Conservation (phyloP, 2,888 invertebrate species). For the Elegia similella region DNA sequence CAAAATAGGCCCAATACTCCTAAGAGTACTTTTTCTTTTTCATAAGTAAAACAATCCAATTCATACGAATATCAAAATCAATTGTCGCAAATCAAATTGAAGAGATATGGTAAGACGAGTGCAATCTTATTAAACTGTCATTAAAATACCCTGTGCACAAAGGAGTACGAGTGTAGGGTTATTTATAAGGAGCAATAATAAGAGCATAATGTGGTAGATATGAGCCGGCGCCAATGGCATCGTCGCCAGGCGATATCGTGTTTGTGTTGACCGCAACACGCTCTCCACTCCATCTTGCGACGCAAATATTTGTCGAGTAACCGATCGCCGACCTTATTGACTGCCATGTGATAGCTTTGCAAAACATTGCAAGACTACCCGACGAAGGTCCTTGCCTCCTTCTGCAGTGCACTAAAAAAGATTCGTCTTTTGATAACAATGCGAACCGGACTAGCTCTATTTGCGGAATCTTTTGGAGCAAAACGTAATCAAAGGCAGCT, state of each 20-base stretch:
- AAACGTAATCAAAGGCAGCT: too few relatives aligned
- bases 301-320: constrained; percentile 67
- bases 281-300: constrained; percentile 49
- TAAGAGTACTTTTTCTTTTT: too few relatives aligned
- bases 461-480: too few relatives aligned
- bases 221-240: constrained; percentile 28
- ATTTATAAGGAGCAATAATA: constrained; percentile 9
- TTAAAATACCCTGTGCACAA: background rate
- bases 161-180: background rate
- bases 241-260: constrained; percentile 46
- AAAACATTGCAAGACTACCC: constrained; percentile 42
- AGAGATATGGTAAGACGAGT: background rate
- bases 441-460: too few relatives aligned
- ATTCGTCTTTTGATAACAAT: too few relatives aligned
- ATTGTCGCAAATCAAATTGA: background rate
- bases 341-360: constrained; percentile 59
- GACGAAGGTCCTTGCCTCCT: too few relatives aligned
- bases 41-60: too few relatives aligned
- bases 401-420: too few relatives aligned
- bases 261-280: constrained; percentile 58
- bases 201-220: constrained; percentile 9
- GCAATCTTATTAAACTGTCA: background rate
- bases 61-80: too few relatives aligned
- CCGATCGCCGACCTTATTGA: constrained; percentile 62
- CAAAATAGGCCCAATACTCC: too few relatives aligned